A percentile compares a stretch with the other conserved stretches of the same genome.
phyloP scores from a whole-genome alignment of 2,113 vertebrate species.

The Dasyprocta punctata region DNA sequence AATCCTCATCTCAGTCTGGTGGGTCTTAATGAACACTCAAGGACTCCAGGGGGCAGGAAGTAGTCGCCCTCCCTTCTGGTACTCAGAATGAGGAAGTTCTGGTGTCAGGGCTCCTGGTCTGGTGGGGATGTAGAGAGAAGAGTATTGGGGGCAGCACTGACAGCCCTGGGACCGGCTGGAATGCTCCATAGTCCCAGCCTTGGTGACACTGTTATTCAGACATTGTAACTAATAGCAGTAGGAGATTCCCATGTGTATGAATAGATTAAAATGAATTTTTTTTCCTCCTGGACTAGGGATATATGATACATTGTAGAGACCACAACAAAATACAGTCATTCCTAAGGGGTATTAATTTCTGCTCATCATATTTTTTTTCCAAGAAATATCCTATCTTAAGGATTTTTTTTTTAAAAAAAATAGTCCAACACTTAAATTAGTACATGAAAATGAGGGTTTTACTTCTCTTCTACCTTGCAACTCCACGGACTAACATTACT shows the following conservation, averaged over 20 bases:
- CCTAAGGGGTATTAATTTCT: neutral
- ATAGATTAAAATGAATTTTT: neutral
- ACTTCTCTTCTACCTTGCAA: neutral
- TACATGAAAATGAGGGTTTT: neutral
- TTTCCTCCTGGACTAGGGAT: neutral
- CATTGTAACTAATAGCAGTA: neutral
- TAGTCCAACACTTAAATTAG: neutral
- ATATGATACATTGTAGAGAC: neutral
- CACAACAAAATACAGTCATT: neutral
- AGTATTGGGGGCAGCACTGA: fast-evolving
- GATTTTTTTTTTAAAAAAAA: neutral
- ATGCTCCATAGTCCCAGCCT: neutral
- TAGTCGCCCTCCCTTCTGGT: fast-evolving
- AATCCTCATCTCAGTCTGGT: neutral
- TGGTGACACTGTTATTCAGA: neutral
- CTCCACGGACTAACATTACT: neutral
- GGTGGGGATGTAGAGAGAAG: neutral
- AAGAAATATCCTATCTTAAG: neutral
- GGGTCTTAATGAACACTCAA: neutral
- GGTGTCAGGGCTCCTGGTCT: neutral
- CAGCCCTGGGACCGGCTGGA: neutral
- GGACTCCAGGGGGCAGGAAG: neutral
- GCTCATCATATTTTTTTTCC: neutral
- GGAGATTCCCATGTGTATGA: neutral
- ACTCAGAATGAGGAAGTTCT: fast-evolving